A percentile compares a stretch with the other conserved stretches of the same genome.
Evolutionary conservation across 2,888 invertebrate species (phyloP).

Genomic region (Eudiplozoon nipponicum): DNA sequence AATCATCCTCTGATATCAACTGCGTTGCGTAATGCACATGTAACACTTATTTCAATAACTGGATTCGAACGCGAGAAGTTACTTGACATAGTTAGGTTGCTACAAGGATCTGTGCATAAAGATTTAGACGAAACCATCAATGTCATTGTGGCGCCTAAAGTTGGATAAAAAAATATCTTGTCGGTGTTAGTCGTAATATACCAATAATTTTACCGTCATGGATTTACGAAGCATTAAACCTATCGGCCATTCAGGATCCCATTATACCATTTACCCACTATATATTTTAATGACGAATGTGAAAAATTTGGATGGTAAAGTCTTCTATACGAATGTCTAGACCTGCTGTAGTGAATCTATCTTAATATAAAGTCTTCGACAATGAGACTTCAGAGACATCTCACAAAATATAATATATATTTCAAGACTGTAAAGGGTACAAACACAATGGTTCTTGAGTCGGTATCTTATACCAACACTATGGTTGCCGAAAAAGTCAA

Average conservation of each 20-base stretch:
- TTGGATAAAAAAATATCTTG: slow-evolving; percentile 29
- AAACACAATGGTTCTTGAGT: too few relatives aligned
- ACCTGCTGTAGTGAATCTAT: too few relatives aligned
- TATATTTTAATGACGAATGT: too few relatives aligned
- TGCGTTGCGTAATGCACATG: slow-evolving; percentile 12
- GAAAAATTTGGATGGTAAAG: too few relatives aligned
- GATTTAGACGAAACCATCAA: slow-evolving; percentile 14
- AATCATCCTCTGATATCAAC: slow-evolving; percentile 14
- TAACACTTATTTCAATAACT: slow-evolving; percentile 13
- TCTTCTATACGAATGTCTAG: too few relatives aligned
- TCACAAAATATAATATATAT: too few relatives aligned
- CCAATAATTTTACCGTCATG: slow-evolving; percentile 45
- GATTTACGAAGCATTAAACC: slow-evolving; percentile 31
- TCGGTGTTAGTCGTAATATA: slow-evolving; percentile 37
- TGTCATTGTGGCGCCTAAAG: slow-evolving; percentile 17
- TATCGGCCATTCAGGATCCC: slow-evolving; percentile 7
- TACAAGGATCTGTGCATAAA: slow-evolving; percentile 6
- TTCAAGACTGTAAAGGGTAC: too few relatives aligned
- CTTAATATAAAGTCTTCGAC: too few relatives aligned
- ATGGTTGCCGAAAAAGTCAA: too few relatives aligned
- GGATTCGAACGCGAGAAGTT: slow-evolving; percentile 4
- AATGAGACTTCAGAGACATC: too few relatives aligned
- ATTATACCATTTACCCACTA: too few relatives aligned
- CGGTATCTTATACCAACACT: too few relatives aligned
- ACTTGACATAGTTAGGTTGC: slow-evolving; percentile 10